Percentiles rank a stretch among this genome's conserved stretches.
These are phyloP conservation scores for Paelopatides confundens DNA, from an alignment of 53 echinoderm and acorn worm genomes.

Conservation along the genomic window DNA sequence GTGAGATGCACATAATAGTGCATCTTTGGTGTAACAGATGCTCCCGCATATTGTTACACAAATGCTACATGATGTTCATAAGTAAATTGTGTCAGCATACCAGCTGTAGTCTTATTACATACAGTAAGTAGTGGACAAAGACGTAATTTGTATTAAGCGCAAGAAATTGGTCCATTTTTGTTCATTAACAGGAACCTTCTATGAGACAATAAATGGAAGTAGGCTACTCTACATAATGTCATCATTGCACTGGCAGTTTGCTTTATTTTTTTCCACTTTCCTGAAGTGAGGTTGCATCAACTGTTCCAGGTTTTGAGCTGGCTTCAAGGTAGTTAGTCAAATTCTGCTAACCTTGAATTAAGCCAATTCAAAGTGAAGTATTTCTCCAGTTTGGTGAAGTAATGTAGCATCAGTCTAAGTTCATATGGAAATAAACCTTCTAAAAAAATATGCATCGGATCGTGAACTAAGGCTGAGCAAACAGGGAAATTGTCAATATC, in stretches of 20 bases:
- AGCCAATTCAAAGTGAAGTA: conserved; percentile 75
- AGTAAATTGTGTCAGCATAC: conserved; percentile 44
- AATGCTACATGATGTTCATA: conserved; percentile 56
- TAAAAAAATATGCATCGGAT: conserved; percentile 76
- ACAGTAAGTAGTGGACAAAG: conserved; percentile 21
- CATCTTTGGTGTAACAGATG: conserved; percentile 71
- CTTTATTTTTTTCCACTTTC: conserved; percentile 64
- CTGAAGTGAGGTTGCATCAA: conserved; percentile 37
- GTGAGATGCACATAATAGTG: conserved; percentile 73
- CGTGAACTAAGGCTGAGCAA: conserved; percentile 65
- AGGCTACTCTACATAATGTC: conserved; percentile 53
- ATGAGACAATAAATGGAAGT: conserved; percentile 65
- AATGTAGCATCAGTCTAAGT: conserved; percentile 59
- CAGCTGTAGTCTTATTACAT: conserved; percentile 23
- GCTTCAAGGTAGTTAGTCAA: conserved; percentile 63
- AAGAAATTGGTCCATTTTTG: conserved; percentile 65
- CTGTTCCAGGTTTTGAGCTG: conserved; percentile 47
- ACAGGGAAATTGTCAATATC: conserved; percentile 54
- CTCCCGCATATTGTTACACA: conserved; percentile 50
- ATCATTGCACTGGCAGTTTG: conserved; percentile 63
- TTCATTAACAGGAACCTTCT: conserved; percentile 54
- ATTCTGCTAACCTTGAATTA: conserved; percentile 56
- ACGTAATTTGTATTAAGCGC: conserved; percentile 67
- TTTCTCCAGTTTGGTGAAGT: conserved; percentile 50
- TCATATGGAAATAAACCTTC: conserved; percentile 77